These are phyloP conservation scores for Tolypeutes matacus DNA, from an alignment of 2,797 vertebrate species.

Conservation along the genomic window DNA sequence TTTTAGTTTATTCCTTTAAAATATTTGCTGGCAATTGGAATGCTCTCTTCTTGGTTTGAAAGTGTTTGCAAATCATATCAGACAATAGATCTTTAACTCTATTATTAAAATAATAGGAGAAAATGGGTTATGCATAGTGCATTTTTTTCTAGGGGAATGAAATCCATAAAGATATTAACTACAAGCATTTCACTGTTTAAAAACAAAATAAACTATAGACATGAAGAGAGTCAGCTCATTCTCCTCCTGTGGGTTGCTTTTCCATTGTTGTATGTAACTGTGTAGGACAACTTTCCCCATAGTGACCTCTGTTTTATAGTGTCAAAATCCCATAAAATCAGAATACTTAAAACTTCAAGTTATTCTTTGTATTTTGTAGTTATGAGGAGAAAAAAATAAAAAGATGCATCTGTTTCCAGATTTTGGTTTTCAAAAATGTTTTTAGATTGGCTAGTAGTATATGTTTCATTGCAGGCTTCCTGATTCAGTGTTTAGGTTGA, in stretches of 20 bases:
- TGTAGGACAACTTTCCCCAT: not conserved
- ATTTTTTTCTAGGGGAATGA: constrained; percentile 81
- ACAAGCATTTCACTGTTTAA: constrained; percentile 80
- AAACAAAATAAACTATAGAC: constrained; percentile 64
- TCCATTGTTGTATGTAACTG: constrained; percentile 42
- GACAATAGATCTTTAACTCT: constrained; percentile 79
- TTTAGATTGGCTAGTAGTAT: constrained; percentile 22
- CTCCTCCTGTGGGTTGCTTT: constrained; percentile 59
- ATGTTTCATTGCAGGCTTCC: constrained; percentile 75
- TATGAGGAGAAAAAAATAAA: not conserved
- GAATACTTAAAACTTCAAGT: constrained; percentile 26
- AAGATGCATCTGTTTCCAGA: constrained; percentile 56
- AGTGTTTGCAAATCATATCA: constrained; percentile 83
- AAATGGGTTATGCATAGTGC: constrained; percentile 64
- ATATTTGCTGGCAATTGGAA: constrained; percentile 77
- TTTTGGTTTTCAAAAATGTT: constrained; percentile 42
- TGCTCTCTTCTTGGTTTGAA: constrained; percentile 79
- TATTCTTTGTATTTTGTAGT: constrained; percentile 34
- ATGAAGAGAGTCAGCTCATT: constrained; percentile 55
- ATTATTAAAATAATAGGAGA: constrained; percentile 73
- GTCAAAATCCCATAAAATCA: constrained; percentile 54
- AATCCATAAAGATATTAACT: constrained; percentile 79
- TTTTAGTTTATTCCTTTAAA: constrained; percentile 74
- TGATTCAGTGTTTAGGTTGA: constrained; percentile 80
- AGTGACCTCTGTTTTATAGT: not conserved